phyloP scores from a whole-genome alignment of 2,113 vertebrate species.

The Monarcha castaneiventris region DNA sequence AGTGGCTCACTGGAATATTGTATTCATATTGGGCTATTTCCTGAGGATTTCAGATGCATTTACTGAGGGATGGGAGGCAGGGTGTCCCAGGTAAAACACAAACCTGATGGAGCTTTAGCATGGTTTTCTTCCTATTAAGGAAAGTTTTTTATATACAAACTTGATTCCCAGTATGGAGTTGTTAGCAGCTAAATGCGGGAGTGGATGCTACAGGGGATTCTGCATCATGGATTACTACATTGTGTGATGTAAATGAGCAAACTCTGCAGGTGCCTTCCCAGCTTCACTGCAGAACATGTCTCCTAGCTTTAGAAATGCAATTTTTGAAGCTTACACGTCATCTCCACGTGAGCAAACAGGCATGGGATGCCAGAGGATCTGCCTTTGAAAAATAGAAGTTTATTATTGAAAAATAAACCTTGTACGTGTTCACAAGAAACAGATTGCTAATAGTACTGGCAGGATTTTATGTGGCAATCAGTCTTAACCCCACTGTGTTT shows the following conservation, averaged over 20 bases:
- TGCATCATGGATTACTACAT: neutral
- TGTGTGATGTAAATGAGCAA: neutral
- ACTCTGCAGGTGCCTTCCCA: neutral
- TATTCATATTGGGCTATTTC: neutral
- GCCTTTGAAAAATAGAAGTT: neutral
- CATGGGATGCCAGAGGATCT: neutral
- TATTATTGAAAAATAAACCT: neutral
- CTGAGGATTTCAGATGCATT: neutral
- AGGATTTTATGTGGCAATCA: neutral
- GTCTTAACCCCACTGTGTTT: neutral
- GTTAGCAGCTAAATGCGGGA: neutral
- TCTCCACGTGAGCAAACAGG: neutral
- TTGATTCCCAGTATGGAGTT: neutral
- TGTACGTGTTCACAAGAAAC: neutral
- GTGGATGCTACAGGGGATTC: neutral
- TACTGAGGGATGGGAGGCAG: neutral
- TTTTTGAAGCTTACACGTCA: neutral
- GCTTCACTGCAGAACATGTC: neutral
- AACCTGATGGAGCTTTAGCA: neutral
- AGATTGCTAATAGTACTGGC: neutral
- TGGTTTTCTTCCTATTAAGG: neutral
- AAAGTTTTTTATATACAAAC: neutral
- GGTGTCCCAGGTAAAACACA: neutral
- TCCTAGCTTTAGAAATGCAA: neutral
- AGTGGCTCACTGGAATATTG: constrained; percentile 1